Percentiles rank a stretch among this genome's conserved stretches.
Evolutionary conservation across 2,888 invertebrate genomes (phyloP).

Genomic region (Arge pagana): DNA sequence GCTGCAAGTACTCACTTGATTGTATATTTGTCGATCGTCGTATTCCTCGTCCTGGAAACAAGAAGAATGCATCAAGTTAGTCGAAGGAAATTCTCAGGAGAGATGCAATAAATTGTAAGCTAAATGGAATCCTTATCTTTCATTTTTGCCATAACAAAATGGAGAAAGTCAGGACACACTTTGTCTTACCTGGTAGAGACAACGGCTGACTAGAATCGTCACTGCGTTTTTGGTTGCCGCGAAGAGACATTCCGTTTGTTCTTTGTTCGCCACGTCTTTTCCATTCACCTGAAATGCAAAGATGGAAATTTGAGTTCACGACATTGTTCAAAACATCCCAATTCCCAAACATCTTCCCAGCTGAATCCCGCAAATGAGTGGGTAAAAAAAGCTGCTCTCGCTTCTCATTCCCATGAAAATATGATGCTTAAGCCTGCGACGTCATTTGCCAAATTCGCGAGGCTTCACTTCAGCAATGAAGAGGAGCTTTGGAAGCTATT

Average conservation of each 20-base stretch:
- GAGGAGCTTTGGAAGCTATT: too few relatives aligned
- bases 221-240: conserved; percentile 64
- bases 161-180: neutral
- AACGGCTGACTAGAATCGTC: conserved; percentile 66
- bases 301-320: too few relatives aligned
- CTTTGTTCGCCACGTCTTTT: conserved; percentile 64
- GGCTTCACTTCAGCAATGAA: too few relatives aligned
- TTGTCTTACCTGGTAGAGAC: conserved; percentile 61
- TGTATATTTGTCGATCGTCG: conserved; percentile 49
- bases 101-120: neutral
- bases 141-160: neutral
- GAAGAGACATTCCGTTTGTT: conserved; percentile 66
- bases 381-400: too few relatives aligned
- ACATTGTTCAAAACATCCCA: too few relatives aligned
- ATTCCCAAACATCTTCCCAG: too few relatives aligned
- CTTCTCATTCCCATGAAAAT: too few relatives aligned
- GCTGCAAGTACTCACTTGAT: conserved; percentile 49
- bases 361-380: too few relatives aligned
- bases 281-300: conserved; percentile 61
- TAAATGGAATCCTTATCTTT: too few relatives aligned
- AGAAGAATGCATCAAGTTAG: conserved; percentile 7
- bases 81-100: neutral
- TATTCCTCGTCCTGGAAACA: conserved; percentile 51
- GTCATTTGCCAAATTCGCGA: too few relatives aligned
- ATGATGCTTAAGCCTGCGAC: too few relatives aligned